These are phyloP conservation scores for Drosophila orena DNA, from an alignment of 1,140 invertebrate species.

Conservation along the genomic window DNA sequence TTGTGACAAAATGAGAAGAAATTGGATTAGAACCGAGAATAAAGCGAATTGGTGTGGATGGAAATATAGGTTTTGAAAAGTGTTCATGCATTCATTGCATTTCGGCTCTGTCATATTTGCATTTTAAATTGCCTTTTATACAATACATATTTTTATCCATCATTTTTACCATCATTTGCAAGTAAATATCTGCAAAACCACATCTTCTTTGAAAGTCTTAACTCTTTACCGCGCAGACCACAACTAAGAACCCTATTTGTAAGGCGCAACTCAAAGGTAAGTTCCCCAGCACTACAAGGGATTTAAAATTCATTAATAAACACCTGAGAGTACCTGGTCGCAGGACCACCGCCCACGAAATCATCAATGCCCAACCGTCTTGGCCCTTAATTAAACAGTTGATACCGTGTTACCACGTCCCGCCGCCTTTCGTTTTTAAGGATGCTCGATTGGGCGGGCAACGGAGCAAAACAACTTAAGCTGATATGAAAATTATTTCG, in stretches of 20 bases:
- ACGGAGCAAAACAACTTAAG: conserved; percentile 46
- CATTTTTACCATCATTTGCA: background rate
- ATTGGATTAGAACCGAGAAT: background rate
- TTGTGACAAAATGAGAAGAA: conserved; percentile 17
- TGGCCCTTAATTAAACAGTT: conserved; percentile 42
- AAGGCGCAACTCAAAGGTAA: conserved; percentile 11
- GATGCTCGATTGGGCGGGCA: conserved; percentile 61
- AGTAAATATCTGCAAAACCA: background rate
- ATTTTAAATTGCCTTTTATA: too few species aligned
- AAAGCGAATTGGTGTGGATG: too few species aligned
- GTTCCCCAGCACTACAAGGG: conserved; percentile 2
- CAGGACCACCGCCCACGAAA: background rate
- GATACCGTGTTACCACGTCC: background rate
- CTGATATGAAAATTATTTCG: conserved; percentile 64
- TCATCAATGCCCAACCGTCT: conserved; percentile 25
- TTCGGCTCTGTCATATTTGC: too few species aligned
- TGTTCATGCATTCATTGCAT: too few species aligned
- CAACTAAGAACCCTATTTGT: background rate
- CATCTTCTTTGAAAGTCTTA: background rate
- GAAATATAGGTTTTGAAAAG: too few species aligned
- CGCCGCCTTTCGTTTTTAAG: conserved; percentile 1
- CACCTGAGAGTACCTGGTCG: conserved; percentile 13
- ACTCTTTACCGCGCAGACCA: conserved; percentile 1
- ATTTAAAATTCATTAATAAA: conserved; percentile 42
- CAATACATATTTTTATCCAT: background rate